Evolutionary conservation across 2,888 invertebrate species (phyloP), one percentile per base, ranked within the genome.

Genomic region (Pseudococcus longispinus): DNA sequence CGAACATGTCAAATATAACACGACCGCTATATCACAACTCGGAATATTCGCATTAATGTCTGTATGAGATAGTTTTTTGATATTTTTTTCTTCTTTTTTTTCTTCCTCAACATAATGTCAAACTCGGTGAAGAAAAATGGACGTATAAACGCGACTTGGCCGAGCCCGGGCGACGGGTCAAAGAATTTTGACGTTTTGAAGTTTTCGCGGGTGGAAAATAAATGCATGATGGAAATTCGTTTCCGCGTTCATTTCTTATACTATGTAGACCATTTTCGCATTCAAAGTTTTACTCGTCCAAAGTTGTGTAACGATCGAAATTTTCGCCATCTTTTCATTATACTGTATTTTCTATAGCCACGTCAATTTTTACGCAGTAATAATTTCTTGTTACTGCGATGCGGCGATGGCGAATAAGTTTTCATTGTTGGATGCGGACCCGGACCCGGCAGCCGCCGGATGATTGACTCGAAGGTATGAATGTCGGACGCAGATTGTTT

Each of bases 221-320:
- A 80, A 80, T 42, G 77, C 77, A 37, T 5, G 15, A 80, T 42
- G 77, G 42, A 80, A 80, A 80, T 80, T 80, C 77, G 77, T 80
- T 80, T 80, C 77, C 77, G 77, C 77, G 77, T 42, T n/a, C 77
- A 42, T 80, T 80, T 80, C 74, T 74, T 74, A 29, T 32, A 55
- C 55, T n/a, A 11, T 29, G 70, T 20, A 32, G 77, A 77, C 77
- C n/a, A 77, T 77, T 26, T 65, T 65, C 29, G 5, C 70, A 70
- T 70, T 70, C 70, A 70, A 70, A 70, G 70, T 29, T 70, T 29
- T 60, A 60, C 26, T 70, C 26, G 65, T 37, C 37, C 2, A 70
- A 60, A 60, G 23, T 60, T 55, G 55, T 15, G 60, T 60, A 65
- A 65, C 65, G 70, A 70, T 70, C 29, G 70, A 70, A 70, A 70